Evolutionary conservation across 2,113 vertebrate genomes (phyloP).

Genomic region (Microcebus tavaratra): DNA sequence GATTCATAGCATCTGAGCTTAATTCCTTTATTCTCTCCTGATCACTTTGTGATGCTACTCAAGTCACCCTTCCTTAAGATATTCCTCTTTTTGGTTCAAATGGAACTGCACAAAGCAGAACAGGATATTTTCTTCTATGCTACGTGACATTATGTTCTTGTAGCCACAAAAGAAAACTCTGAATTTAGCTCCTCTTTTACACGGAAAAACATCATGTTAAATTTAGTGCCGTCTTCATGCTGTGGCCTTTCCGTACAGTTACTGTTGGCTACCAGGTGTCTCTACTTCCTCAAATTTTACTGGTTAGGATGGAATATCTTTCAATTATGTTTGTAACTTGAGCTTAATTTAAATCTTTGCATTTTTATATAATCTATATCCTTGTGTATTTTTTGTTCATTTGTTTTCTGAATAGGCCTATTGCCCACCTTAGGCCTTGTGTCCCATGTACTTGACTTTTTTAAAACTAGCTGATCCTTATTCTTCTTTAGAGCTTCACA

Average conservation of each 20-base stretch:
- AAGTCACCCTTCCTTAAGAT: background rate
- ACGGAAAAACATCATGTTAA: background rate
- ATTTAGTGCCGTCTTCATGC: background rate
- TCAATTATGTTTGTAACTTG: background rate
- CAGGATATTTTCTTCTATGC: background rate
- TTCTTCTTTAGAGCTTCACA: background rate
- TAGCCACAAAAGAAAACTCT: constrained; percentile 10
- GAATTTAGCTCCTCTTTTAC: constrained; percentile 15
- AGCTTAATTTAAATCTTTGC: constrained; percentile 36
- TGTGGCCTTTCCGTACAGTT: background rate
- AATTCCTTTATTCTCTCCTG: background rate
- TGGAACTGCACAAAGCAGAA: background rate
- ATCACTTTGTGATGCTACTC: background rate
- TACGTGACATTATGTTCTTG: constrained; percentile 27
- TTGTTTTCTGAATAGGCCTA: constrained; percentile 18
- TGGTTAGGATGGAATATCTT: constrained; percentile 12
- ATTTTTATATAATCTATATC: constrained; percentile 19
- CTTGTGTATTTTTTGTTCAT: background rate
- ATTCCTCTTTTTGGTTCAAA: constrained; percentile 11
- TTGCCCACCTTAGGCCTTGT: background rate
- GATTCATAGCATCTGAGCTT: background rate
- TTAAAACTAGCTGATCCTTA: background rate
- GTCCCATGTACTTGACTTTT: background rate
- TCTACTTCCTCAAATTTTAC: background rate
- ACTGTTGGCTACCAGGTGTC: background rate